Percentiles rank a stretch among this genome's conserved stretches.
phyloP scores from a whole-genome alignment of 2,888 invertebrate species.

The Busseola fusca region DNA sequence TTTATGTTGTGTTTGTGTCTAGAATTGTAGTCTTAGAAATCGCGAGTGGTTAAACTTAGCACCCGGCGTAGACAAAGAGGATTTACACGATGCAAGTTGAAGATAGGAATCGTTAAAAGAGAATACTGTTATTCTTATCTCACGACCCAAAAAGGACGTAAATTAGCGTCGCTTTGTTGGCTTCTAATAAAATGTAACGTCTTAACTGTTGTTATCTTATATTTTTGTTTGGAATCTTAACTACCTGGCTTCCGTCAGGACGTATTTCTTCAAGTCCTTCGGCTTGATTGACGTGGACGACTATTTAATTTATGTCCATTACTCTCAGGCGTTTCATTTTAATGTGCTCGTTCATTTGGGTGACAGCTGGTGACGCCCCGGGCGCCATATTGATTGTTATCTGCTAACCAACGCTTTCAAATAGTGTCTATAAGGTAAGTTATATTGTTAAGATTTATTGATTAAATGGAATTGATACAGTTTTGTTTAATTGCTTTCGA shows the following conservation, averaged over 20 bases:
- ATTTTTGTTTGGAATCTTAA: conserved; percentile 87
- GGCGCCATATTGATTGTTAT: conserved; percentile 87
- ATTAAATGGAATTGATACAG: conserved; percentile 64
- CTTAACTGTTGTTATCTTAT: conserved; percentile 86
- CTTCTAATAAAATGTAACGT: conserved; percentile 86
- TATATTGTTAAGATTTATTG: conserved; percentile 66
- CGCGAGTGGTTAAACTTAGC: conserved; percentile 37
- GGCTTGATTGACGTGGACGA: conserved; percentile 85
- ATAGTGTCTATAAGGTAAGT: conserved; percentile 71
- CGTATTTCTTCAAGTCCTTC: conserved; percentile 79
- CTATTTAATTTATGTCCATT: conserved; percentile 88
- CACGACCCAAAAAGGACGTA: conserved; percentile 76
- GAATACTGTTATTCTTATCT: conserved; percentile 68
- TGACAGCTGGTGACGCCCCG: conserved; percentile 84
- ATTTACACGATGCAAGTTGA: conserved; percentile 49
- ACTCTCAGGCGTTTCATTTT: conserved; percentile 82
- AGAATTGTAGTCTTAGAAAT: conserved; percentile 47
- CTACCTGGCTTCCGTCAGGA: conserved; percentile 88
- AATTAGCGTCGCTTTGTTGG: conserved; percentile 85
- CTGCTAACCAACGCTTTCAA: conserved; percentile 74
- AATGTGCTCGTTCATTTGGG: conserved; percentile 84
- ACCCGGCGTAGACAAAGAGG: conserved; percentile 12
- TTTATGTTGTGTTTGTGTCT: conserved; percentile 55
- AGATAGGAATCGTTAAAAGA: conserved; percentile 58
- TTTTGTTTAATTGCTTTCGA: conserved; percentile 47